These are phyloP conservation scores for Timema podura DNA, from an alignment of 2,888 invertebrate species.

Conservation along the genomic window DNA sequence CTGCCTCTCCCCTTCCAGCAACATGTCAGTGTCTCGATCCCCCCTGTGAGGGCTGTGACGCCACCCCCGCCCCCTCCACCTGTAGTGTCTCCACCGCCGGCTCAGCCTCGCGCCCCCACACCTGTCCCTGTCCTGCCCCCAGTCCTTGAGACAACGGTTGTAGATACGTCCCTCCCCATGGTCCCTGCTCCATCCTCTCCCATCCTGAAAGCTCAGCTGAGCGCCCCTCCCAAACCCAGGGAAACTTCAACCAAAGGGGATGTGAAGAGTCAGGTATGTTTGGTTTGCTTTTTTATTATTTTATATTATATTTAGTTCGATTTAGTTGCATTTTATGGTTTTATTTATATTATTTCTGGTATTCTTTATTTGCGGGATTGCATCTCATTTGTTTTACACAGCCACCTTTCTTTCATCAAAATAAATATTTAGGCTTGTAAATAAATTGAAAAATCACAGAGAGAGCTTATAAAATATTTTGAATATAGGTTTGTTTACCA, in stretches of 20 bases:
- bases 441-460: no score
- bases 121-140: constrained; percentile 14
- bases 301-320: neutral
- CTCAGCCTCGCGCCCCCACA: constrained; percentile 13
- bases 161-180: constrained; percentile 40
- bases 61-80: constrained; percentile 23
- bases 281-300: constrained; percentile 15
- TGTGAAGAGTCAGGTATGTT: constrained; percentile 57
- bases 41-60: constrained; percentile 17
- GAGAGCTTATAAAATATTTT: no score
- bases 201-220: constrained; percentile 79
- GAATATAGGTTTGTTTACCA: no score
- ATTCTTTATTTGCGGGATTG: neutral
- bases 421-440: no score
- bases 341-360: neutral
- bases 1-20: constrained; percentile 20
- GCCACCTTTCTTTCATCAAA: no score
- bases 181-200: constrained; percentile 65
- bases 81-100: constrained; percentile 10
- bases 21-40: constrained; percentile 12
- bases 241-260: constrained; percentile 43
- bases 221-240: constrained; percentile 58
- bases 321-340: neutral
- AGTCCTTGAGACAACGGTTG: constrained; percentile 30
- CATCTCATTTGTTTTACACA: no score